Conservation (phyloP, 2,797 vertebrate genomes). For the Orientallactaga sibirica region DNA sequence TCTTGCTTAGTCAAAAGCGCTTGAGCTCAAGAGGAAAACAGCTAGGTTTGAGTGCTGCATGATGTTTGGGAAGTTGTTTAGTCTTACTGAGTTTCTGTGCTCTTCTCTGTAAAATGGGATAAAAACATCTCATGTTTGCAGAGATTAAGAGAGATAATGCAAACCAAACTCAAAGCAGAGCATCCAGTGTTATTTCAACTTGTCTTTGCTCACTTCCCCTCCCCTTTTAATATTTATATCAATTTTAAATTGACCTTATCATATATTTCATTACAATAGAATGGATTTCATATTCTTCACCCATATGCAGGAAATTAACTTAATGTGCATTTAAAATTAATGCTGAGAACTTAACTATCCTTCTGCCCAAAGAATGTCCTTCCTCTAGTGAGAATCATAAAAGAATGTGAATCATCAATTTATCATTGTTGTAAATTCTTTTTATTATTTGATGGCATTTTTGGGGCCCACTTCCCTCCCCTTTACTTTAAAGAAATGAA, state of each 20-base stretch:
- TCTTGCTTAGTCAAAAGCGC: constrained; percentile 1
- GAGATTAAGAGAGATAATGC: constrained; percentile 29
- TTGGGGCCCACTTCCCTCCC: neutral
- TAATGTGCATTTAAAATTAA: constrained; percentile 23
- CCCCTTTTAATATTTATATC: neutral
- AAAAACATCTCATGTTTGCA: constrained; percentile 5
- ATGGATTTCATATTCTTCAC: neutral
- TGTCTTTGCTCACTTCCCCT: neutral
- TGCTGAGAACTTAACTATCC: constrained; percentile 20
- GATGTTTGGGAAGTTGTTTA: constrained; percentile 2
- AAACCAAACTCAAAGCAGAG: neutral
- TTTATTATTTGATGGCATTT: constrained; percentile 1
- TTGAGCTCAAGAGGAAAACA: neutral
- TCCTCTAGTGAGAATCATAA: constrained; percentile 12
- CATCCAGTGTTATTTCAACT: neutral
- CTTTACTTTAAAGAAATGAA: neutral
- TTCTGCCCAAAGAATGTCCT: neutral
- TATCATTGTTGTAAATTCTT: neutral
- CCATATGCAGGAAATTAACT: neutral
- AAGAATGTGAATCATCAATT: neutral
- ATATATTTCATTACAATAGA: neutral
- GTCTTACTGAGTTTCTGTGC: neutral
- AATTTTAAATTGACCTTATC: neutral
- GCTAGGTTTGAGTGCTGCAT: neutral
- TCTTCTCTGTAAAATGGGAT: constrained; percentile 19